A percentile compares a stretch with the other conserved stretches of the same genome.
Conservation (phyloP, 2,888 invertebrate genomes). For the Tenthredo notha region DNA sequence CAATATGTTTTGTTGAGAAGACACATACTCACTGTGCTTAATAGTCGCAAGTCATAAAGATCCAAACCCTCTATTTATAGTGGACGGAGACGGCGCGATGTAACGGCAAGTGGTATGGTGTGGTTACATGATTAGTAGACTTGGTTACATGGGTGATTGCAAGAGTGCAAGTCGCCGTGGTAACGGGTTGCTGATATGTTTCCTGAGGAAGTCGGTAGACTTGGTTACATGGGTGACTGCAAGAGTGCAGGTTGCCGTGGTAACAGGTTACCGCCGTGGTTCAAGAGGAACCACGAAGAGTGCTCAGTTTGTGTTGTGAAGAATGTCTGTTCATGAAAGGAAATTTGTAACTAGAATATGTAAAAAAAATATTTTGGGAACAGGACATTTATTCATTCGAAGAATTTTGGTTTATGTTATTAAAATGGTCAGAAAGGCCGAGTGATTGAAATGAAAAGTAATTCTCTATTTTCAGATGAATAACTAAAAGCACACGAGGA, state of each 20-base stretch:
- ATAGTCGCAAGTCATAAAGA: background rate
- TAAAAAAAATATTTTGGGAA: background rate
- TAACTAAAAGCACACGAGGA: background rate
- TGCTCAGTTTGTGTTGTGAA: no score
- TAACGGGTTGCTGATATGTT: background rate
- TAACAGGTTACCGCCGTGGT: no score
- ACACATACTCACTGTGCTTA: background rate
- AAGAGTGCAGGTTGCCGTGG: no score
- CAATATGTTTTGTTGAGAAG: background rate
- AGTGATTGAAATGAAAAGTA: no score
- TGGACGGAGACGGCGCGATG: conserved; percentile 4
- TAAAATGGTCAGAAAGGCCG: no score
- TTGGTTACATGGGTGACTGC: background rate
- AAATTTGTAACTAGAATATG: no score
- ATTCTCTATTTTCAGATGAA: background rate
- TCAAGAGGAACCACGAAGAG: no score
- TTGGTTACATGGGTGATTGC: conserved; percentile 8
- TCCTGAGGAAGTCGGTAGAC: background rate
- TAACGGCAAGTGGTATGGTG: background rate
- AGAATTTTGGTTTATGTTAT: background rate
- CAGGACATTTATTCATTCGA: background rate
- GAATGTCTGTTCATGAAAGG: no score
- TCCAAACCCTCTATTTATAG: background rate
- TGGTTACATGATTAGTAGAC: no score
- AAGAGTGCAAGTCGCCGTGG: background rate